phyloP scores from a whole-genome alignment of 2,113 vertebrate genomes.

The Aleadryas rufinucha region DNA sequence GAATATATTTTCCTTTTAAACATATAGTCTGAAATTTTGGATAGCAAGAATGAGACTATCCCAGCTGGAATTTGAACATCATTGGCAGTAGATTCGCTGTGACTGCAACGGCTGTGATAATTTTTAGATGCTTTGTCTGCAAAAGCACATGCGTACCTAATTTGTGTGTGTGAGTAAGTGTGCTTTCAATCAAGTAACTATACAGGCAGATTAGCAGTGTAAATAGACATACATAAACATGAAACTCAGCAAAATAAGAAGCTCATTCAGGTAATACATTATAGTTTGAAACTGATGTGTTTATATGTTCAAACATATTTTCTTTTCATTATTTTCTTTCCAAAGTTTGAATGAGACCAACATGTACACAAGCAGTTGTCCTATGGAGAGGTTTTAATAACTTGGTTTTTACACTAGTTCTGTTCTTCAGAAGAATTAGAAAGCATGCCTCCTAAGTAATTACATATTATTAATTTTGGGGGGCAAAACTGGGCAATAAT shows the following conservation, averaged over 20 bases:
- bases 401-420: not conserved
- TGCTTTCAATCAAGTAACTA: slow-evolving; percentile 46
- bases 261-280: not conserved
- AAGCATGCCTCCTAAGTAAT: not conserved
- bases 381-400: not conserved
- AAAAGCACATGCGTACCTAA: slow-evolving; percentile 2
- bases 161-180: not conserved
- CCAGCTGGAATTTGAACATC: slow-evolving; percentile 40
- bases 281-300: not conserved
- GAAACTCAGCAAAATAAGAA: not conserved
- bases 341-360: not conserved
- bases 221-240: not conserved
- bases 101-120: not conserved
- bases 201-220: not conserved
- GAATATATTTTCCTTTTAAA: not conserved
- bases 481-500: not conserved
- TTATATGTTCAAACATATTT: not conserved
- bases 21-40: not conserved
- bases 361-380: not conserved
- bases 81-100: slow-evolving; percentile 21
- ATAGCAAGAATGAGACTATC: not conserved
- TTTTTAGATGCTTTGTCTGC: slow-evolving; percentile 45
- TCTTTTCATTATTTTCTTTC: not conserved
- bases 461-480: not conserved
- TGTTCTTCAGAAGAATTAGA: not conserved